Conservation (phyloP, 2,113 vertebrate species). For the Electrona antarctica region DNA sequence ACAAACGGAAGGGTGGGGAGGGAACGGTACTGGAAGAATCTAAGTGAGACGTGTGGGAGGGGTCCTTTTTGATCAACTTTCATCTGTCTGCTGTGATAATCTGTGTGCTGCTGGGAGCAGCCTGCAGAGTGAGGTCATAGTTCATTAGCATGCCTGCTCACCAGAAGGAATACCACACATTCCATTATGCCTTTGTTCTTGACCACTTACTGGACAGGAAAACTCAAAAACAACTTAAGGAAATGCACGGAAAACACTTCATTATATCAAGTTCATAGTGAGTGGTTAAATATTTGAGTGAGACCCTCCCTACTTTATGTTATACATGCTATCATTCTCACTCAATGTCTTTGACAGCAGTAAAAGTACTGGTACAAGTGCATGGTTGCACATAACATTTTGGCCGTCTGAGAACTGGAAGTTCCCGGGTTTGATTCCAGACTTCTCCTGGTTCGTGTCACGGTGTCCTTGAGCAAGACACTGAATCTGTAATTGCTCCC, state of each 20-base stretch:
- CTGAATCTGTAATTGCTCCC: too few species aligned
- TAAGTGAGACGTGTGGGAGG: not conserved
- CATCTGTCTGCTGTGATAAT: conserved; percentile 3
- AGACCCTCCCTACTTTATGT: too few species aligned
- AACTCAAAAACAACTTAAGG: conserved; percentile 4
- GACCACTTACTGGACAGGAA: conserved; percentile 7
- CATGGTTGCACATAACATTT: not conserved
- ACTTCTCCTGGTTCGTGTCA: too few species aligned
- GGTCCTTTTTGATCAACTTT: conserved; percentile 9
- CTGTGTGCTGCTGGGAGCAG: conserved; percentile 11
- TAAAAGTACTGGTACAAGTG: conserved; percentile 3
- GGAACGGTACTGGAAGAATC: not conserved
- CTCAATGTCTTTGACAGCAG: not conserved
- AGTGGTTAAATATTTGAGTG: too few species aligned
- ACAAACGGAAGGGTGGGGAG: not conserved
- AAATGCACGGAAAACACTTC: conserved; percentile 15
- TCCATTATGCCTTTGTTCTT: conserved; percentile 44
- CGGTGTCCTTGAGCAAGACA: too few species aligned
- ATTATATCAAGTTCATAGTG: conserved; percentile 4
- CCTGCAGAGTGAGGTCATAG: conserved; percentile 32
- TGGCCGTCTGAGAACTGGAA: too few species aligned
- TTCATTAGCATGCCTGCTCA: conserved; percentile 50
- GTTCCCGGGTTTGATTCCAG: too few species aligned
- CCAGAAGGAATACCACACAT: conserved; percentile 45
- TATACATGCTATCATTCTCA: too few species aligned